phyloP scores from a whole-genome alignment of 2,113 vertebrate species.

The Passer domesticus region DNA sequence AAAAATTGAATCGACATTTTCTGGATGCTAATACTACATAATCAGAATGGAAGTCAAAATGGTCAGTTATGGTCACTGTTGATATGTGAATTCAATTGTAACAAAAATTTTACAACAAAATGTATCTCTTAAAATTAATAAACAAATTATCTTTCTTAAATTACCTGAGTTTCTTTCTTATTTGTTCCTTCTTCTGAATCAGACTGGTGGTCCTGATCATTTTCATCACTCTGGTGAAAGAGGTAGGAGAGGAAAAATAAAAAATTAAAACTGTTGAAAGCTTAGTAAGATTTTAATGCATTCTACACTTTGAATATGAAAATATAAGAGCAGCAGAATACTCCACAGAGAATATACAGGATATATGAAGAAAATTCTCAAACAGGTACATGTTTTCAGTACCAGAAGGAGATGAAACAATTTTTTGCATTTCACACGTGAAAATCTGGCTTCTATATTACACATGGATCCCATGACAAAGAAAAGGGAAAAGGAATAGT shows the following conservation, averaged over 20 bases:
- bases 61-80: background rate
- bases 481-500: background rate
- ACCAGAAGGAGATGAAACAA: background rate
- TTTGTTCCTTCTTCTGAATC: conserved; percentile 92
- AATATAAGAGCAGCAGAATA: background rate
- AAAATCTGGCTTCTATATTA: background rate
- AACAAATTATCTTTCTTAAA: background rate
- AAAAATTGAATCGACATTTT: background rate
- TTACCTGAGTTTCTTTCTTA: conserved; percentile 90
- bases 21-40: background rate
- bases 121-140: background rate
- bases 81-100: background rate
- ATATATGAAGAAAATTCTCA: background rate
- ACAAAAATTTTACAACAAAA: background rate
- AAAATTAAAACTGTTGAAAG: background rate
- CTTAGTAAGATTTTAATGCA: background rate
- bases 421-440: background rate
- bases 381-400: background rate
- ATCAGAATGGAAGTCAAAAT: background rate
- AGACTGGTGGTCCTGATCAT: conserved; percentile 90
- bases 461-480: background rate
- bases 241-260: background rate
- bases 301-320: background rate
- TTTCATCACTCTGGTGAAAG: conserved; percentile 89
- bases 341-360: background rate